These are phyloP conservation scores for Axea sp. DNA, from an alignment of 2,888 invertebrate genomes.

Conservation along the genomic window DNA sequence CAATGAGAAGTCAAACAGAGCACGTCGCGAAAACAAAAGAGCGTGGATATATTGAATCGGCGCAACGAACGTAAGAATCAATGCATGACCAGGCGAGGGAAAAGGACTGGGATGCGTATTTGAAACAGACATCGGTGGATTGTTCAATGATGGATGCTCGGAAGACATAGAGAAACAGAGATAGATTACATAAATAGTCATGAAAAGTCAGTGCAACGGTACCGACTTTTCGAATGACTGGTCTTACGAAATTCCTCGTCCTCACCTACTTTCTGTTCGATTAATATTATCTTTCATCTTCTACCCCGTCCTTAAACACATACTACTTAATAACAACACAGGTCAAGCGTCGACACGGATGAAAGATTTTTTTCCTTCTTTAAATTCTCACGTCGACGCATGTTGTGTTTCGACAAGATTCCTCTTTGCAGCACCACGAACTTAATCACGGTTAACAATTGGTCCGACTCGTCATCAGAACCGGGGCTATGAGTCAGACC, in stretches of 20 bases:
- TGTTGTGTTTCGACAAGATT: conserved; percentile 55
- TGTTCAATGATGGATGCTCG: conserved; percentile 39
- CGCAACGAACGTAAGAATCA: conserved; percentile 12
- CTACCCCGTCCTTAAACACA: conserved; percentile 45
- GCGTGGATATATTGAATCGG: conserved; percentile 9
- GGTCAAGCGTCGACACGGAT: conserved; percentile 38
- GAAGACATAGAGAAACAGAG: conserved; percentile 24
- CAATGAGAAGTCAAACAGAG: too few relatives aligned
- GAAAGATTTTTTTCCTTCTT: conserved; percentile 2
- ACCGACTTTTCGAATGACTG: conserved; percentile 45
- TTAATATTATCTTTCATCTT: conserved; percentile 7
- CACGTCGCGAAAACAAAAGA: conserved; percentile 12
- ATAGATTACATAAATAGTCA: conserved; percentile 26
- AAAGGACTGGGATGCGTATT: conserved; percentile 17
- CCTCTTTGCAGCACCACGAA: conserved; percentile 61
- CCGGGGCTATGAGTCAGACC: conserved; percentile 23
- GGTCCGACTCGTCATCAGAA: conserved; percentile 13
- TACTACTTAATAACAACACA: conserved; percentile 33
- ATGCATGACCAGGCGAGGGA: conserved; percentile 32
- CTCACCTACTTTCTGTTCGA: conserved; percentile 30
- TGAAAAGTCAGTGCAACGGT: conserved; percentile 54
- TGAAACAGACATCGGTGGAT: conserved; percentile 44
- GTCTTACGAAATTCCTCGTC: conserved; percentile 51
- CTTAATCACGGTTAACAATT: conserved; percentile 13
- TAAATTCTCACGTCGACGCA: conserved; percentile 22